phyloP scores from a whole-genome alignment of 2,888 invertebrate species.

The Pseudanteris insignis region DNA sequence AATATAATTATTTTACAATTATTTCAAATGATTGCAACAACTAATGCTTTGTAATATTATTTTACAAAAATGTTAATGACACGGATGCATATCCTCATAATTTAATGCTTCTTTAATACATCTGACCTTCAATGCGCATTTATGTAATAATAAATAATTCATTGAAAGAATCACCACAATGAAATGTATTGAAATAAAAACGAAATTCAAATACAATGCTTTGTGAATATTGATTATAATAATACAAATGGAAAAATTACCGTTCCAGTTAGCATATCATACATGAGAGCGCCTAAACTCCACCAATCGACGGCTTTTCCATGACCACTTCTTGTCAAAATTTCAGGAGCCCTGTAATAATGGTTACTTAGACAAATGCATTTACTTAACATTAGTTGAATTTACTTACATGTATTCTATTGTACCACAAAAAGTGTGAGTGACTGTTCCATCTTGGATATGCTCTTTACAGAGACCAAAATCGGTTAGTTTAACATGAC shows the following conservation, averaged over 20 bases:
- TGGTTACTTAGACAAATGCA: not conserved
- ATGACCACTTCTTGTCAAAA: constrained; percentile 95
- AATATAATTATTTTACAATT: too few relatives aligned
- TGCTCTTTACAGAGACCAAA: constrained; percentile 63
- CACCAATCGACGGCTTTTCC: constrained; percentile 99
- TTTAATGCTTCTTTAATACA: constrained; percentile 25
- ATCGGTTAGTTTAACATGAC: constrained; percentile 75
- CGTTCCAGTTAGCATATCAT: constrained; percentile 98
- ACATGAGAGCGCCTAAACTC: constrained; percentile 98
- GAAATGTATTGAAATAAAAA: constrained; percentile 1
- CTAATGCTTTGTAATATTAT: too few relatives aligned
- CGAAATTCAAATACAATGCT: too few relatives aligned
- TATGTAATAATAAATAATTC: constrained; percentile 31
- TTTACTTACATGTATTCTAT: constrained; percentile 94
- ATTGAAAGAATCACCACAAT: constrained; percentile 12
- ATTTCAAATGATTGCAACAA: constrained; percentile 38
- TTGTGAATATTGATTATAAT: not conserved
- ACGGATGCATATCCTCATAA: too few relatives aligned
- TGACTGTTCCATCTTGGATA: constrained; percentile 79
- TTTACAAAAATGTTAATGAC: too few relatives aligned
- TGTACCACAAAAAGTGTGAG: constrained; percentile 99
- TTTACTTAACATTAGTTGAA: constrained; percentile 3
- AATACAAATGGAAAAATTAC: too few relatives aligned
- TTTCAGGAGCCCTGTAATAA: constrained; percentile 92
- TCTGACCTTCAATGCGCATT: constrained; percentile 24